Percentiles rank a stretch among this genome's conserved stretches.
phyloP scores from a whole-genome alignment of 2,113 vertebrate genomes.

The Artemisiospiza belli region DNA sequence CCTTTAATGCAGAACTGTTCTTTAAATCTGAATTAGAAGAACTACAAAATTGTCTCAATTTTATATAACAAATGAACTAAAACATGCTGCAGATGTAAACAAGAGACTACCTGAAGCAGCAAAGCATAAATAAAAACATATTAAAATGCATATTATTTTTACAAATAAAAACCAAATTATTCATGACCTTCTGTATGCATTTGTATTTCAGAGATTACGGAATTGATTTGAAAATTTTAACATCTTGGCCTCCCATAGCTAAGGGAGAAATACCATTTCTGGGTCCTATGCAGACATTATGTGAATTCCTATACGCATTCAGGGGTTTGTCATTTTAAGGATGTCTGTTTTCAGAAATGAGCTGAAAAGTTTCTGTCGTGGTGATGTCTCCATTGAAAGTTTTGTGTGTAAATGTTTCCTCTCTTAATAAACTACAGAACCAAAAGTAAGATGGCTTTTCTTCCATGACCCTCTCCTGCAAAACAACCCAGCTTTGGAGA shows the following conservation, averaged over 20 bases:
- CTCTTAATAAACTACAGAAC: background rate
- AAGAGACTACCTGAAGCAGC: background rate
- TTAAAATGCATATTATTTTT: background rate
- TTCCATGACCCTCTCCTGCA: background rate
- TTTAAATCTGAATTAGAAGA: background rate
- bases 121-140: background rate
- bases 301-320: background rate
- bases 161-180: background rate
- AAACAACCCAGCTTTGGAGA: background rate
- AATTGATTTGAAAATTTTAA: background rate
- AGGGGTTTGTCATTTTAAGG: background rate
- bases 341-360: background rate
- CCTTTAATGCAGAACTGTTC: background rate
- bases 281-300: background rate
- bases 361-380: background rate
- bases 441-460: background rate
- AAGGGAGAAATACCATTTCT: background rate
- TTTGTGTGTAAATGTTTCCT: background rate
- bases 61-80: background rate
- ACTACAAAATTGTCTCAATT: background rate
- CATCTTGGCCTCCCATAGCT: accelerated
- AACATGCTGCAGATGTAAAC: background rate
- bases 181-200: background rate
- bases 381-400: background rate
- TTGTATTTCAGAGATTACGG: background rate